These are phyloP conservation scores for Drosophila atripex DNA, from an alignment of 2,888 invertebrate genomes.

Conservation along the genomic window DNA sequence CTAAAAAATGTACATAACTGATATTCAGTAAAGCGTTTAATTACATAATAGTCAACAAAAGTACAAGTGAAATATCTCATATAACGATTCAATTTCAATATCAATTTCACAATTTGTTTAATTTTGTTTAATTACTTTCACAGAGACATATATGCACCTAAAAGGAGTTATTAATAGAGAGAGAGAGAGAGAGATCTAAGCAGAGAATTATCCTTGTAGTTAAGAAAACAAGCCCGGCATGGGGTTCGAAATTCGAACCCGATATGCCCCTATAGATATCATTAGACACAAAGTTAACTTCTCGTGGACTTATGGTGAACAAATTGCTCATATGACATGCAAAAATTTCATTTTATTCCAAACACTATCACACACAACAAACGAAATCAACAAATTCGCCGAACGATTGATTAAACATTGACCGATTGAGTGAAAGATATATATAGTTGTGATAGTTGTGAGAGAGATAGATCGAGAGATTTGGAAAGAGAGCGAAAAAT, in stretches of 20 bases:
- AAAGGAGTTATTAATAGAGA: slow-evolving; percentile 45
- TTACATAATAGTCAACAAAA: slow-evolving; percentile 81
- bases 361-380: slow-evolving; percentile 71
- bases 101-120: slow-evolving; percentile 36
- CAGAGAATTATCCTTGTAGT: slow-evolving; percentile 46
- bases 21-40: slow-evolving; percentile 76
- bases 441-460: slow-evolving; percentile 27
- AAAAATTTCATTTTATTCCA: slow-evolving; percentile 39
- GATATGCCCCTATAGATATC: slow-evolving; percentile 29
- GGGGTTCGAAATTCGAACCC: slow-evolving; percentile 1
- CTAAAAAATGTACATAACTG: slow-evolving; percentile 72
- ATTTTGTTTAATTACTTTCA: slow-evolving; percentile 34
- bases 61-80: slow-evolving; percentile 68
- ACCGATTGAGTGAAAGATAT: slow-evolving; percentile 42
- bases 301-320: slow-evolving; percentile 28
- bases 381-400: slow-evolving; percentile 62
- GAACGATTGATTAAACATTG: slow-evolving; percentile 55
- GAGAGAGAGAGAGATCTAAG: slow-evolving; percentile 48
- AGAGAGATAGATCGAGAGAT: slow-evolving; percentile 29
- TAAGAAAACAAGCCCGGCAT: slow-evolving; percentile 56
- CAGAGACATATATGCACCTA: slow-evolving; percentile 56
- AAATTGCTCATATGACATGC: slow-evolving; percentile 59
- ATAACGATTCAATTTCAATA: slow-evolving; percentile 49
- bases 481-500: slow-evolving; percentile 62
- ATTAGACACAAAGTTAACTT: slow-evolving; percentile 64